These are phyloP conservation scores for Ceryle rudis DNA, from an alignment of 2,797 vertebrate species.

Conservation along the genomic window DNA sequence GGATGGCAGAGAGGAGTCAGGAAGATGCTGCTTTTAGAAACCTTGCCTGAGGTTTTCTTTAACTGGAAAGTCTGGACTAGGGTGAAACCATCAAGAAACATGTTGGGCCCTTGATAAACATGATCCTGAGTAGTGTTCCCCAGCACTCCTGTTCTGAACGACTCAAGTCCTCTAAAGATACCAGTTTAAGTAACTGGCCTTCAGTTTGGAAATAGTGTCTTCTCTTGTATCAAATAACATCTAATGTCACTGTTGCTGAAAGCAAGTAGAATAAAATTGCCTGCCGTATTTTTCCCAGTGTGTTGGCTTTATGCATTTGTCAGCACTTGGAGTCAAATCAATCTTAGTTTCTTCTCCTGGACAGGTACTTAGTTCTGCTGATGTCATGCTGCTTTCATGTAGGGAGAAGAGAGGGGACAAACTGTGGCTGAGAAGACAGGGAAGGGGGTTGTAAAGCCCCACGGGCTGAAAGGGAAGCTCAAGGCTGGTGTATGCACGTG, in stretches of 20 bases:
- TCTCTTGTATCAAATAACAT: conserved; percentile 15
- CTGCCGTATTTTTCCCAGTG: neutral
- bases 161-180: neutral
- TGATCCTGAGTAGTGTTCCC: neutral
- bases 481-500: fast-evolving
- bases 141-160: neutral
- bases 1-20: neutral
- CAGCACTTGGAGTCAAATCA: conserved; percentile 31
- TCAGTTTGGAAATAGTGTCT: neutral
- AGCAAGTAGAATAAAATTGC: conserved; percentile 1
- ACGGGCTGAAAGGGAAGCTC: neutral
- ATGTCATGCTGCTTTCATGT: neutral
- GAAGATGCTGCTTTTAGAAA: neutral
- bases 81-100: neutral
- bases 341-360: neutral
- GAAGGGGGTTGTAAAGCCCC: neutral
- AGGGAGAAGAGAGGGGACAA: neutral
- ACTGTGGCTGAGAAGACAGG: neutral
- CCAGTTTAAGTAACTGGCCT: neutral
- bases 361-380: conserved; percentile 1
- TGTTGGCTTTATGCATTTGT: conserved; percentile 28
- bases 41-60: neutral
- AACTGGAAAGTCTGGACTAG: neutral
- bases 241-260: conserved; percentile 4
- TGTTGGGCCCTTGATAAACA: neutral